Percentiles rank a stretch among this genome's conserved stretches.
phyloP scores from a whole-genome alignment of 2,113 vertebrate genomes.

The Melanocharis versteri region DNA sequence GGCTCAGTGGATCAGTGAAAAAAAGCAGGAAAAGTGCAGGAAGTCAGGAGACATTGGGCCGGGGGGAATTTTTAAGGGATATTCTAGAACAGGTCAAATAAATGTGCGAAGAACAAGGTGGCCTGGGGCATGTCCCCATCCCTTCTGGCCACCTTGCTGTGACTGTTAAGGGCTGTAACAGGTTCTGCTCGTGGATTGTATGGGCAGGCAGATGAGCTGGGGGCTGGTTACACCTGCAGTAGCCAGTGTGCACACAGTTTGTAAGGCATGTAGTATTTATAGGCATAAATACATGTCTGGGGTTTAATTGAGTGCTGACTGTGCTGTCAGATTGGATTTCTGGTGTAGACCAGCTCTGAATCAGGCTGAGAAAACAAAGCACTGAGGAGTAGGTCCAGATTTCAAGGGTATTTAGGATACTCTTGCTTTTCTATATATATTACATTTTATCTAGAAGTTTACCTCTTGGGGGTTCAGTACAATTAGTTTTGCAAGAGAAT shows the following conservation, averaged over 20 bases:
- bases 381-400: neutral
- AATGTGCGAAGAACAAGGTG: neutral
- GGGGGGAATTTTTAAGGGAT: neutral
- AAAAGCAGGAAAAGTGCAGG: neutral
- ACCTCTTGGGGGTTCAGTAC: neutral
- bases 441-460: neutral
- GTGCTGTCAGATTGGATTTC: neutral
- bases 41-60: neutral
- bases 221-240: neutral
- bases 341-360: neutral
- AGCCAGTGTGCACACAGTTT: neutral
- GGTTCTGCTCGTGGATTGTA: neutral
- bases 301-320: neutral
- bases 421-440: neutral
- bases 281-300: neutral
- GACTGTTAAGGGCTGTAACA: accelerated
- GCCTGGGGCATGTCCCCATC: neutral
- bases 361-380: neutral
- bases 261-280: neutral
- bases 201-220: neutral
- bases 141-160: neutral
- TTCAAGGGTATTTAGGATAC: neutral
- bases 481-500: neutral
- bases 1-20: neutral
- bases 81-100: neutral